These are phyloP conservation scores for Chunga burmeisteri DNA, from an alignment of 2,113 vertebrate species.

Conservation along the genomic window DNA sequence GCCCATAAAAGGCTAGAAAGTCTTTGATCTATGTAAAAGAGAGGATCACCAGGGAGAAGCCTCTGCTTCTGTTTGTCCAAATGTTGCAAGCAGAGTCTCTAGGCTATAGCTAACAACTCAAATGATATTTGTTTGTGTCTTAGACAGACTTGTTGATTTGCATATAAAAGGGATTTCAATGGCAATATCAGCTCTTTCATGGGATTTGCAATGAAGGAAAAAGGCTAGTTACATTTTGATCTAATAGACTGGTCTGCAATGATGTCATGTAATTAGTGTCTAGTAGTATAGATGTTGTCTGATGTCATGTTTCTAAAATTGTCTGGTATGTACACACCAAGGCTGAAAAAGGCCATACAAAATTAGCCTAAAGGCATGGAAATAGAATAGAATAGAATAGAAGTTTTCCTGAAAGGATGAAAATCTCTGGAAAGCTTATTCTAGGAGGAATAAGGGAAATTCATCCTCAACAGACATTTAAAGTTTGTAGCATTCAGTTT, in stretches of 20 bases:
- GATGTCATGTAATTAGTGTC: not conserved
- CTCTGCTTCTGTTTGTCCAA: conserved; percentile 57
- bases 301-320: not conserved
- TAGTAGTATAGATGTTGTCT: not conserved
- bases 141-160: conserved; percentile 29
- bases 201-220: not conserved
- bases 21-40: conserved; percentile 57
- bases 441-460: not conserved
- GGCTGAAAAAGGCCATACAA: not conserved
- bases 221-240: not conserved
- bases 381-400: not conserved
- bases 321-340: not conserved
- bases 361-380: not conserved
- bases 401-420: not conserved
- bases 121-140: conserved; percentile 40
- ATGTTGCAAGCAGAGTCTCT: conserved; percentile 37
- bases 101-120: conserved; percentile 24
- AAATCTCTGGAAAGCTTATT: not conserved
- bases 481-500: not conserved
- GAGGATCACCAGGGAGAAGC: conserved; percentile 46
- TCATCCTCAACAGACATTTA: not conserved
- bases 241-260: not conserved
- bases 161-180: conserved; percentile 39
- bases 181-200: not conserved
- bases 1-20: conserved; percentile 40